Base-by-base conservation (phyloP, 2,888 invertebrate genomes). In the Amphipyra tragopoginis region DNA sequence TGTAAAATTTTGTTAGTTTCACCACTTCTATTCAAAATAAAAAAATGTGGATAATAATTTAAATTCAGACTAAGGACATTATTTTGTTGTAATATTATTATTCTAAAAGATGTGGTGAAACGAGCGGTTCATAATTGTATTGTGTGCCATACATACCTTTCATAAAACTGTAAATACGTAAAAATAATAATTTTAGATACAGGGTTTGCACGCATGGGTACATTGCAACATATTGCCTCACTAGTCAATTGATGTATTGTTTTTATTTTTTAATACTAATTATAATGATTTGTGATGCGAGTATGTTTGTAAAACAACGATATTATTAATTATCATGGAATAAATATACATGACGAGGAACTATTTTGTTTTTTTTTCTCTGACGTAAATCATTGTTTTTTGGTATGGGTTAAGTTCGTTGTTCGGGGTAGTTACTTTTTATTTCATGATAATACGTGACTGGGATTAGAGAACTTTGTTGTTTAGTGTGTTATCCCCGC, bases 171-270 rank as follows among this genome's bases (percentile, higher is more conserved):
- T 72, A 64, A 53, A 61, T 59, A 64, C 40, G 56, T 72, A 72
- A 65, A 63, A 57, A 55, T 75, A 70, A 69, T 70, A 65, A 66
- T 73, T n/a, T 66, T 64, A 58, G 64, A 79, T 36, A 36, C 82
- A 83, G 83, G 80, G 81, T 84, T 75, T 61, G 68, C 72, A 74
- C 59, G 55, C 60, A 67, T 77, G 73, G 65, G 71, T 68, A 76
- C 52, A 72, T 68, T 67, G 56, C 71, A 79, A 79, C 62, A 64
- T 69, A 76, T 75, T 84, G 84, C 81, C 82, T 85, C 81, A 83
- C 89, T 90, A 90, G 90, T 90, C 90, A 89, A 87, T 86, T 85
- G 63, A 76, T 81, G 75, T 85, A 77, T 79, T 82, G 65, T 76
- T 80, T 77, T 78, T 70, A 62, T 75, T 77, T 73, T 72, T 77